A percentile compares a stretch with the other conserved stretches of the same genome.
Conservation (phyloP, 1,140 invertebrate genomes). For the Drosophila aff. region DNA sequence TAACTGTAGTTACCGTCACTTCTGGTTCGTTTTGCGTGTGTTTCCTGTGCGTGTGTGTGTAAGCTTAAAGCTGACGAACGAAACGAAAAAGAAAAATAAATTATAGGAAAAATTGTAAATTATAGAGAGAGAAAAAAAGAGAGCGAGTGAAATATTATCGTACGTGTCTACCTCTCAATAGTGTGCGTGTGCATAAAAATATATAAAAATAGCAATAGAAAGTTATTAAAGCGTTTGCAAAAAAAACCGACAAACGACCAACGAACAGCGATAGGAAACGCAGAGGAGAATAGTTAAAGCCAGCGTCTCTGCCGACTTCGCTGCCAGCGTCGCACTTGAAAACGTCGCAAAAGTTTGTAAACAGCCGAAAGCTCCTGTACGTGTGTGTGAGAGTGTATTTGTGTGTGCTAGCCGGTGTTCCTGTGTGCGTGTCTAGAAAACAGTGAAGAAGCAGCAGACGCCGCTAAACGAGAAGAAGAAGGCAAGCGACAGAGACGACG, state of each 20-base stretch:
- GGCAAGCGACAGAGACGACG: slow-evolving; percentile 6
- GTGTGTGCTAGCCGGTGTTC: slow-evolving; percentile 33
- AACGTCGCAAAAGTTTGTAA: slow-evolving; percentile 83
- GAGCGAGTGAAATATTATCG: slow-evolving; percentile 62
- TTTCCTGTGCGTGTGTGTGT: slow-evolving; percentile 37
- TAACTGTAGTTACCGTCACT: slow-evolving; percentile 44
- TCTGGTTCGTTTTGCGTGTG: slow-evolving; percentile 29
- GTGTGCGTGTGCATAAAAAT: slow-evolving; percentile 51
- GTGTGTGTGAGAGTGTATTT: slow-evolving; percentile 32
- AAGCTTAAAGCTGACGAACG: slow-evolving; percentile 55
- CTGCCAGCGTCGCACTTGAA: slow-evolving; percentile 73
- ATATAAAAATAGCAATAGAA: slow-evolving; percentile 82
- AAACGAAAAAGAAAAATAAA: slow-evolving; percentile 49
- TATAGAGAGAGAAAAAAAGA: slow-evolving; percentile 43
- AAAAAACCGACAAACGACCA: slow-evolving; percentile 43
- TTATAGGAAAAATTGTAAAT: slow-evolving; percentile 61
- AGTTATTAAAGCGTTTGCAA: slow-evolving; percentile 75
- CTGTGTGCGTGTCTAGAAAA: slow-evolving; percentile 62
- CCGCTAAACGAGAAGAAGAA: slow-evolving; percentile 30
- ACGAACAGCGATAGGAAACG: slow-evolving; percentile 56
- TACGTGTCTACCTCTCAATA: slow-evolving; percentile 44
- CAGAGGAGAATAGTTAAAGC: slow-evolving; percentile 77
- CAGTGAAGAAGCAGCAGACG: slow-evolving; percentile 43
- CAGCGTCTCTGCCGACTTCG: slow-evolving; percentile 47
- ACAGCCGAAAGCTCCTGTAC: slow-evolving; percentile 68